Percentiles rank a stretch among this genome's conserved stretches.
phyloP scores from a whole-genome alignment of 2,888 invertebrate genomes.

The Isoperla grammatica region DNA sequence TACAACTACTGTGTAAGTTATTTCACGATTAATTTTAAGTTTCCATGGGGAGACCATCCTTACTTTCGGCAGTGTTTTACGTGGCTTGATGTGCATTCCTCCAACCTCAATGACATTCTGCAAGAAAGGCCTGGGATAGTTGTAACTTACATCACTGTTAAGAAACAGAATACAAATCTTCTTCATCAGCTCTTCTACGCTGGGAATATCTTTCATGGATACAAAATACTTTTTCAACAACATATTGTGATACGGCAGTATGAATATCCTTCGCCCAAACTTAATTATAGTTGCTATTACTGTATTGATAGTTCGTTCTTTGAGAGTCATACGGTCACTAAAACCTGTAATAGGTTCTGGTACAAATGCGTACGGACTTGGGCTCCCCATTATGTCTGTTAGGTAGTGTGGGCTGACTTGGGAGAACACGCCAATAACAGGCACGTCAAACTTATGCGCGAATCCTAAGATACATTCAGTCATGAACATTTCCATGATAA shows the following conservation, averaged over 20 bases:
- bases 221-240: conserved; percentile 13
- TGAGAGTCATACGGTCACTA: conserved; percentile 45
- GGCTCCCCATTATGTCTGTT: conserved; percentile 46
- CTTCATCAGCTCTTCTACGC: no score
- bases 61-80: no score
- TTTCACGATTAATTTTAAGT: no score
- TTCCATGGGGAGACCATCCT: no score
- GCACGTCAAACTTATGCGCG: conserved; percentile 24
- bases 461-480: conserved; percentile 26
- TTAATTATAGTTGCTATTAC: conserved; percentile 31
- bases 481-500: conserved; percentile 21
- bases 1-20: no score
- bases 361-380: conserved; percentile 47
- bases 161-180: no score
- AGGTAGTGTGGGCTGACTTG: conserved; percentile 45
- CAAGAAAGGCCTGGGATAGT: no score
- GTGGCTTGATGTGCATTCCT: no score
- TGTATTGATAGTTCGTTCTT: conserved; percentile 46
- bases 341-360: conserved; percentile 49
- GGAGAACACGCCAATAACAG: conserved; percentile 42
- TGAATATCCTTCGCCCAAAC: not conserved
- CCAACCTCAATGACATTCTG: no score
- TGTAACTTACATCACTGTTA: no score
- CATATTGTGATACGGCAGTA: conserved; percentile 9
- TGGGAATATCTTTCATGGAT: not conserved